Conservation (phyloP, 2,888 invertebrate species). For the Cephus nigrinus region DNA sequence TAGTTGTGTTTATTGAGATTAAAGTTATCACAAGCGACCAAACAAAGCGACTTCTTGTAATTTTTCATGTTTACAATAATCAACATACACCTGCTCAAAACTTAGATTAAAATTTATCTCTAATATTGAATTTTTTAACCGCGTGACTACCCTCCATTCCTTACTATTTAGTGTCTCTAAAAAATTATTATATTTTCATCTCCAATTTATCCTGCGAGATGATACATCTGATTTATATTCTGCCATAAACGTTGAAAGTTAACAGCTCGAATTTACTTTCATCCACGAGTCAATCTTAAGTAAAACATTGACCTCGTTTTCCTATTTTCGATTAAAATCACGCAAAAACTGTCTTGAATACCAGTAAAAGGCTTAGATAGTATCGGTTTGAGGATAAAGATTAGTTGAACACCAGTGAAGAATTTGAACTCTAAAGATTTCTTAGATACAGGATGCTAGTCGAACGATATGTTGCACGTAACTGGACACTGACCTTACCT, state of each 20-base stretch:
- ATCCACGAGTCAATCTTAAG: neutral
- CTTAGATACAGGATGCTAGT: neutral
- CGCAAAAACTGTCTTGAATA: neutral
- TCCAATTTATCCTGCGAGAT: neutral
- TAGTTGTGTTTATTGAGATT: conserved; percentile 16
- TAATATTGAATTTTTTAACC: neutral
- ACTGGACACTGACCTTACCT: conserved; percentile 47
- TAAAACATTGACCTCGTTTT: neutral
- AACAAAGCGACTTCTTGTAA: neutral
- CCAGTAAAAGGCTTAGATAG: neutral
- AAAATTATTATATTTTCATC: neutral
- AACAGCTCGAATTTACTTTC: neutral
- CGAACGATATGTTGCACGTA: conserved; percentile 30
- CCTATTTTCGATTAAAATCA: neutral
- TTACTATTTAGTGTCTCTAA: neutral
- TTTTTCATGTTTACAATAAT: neutral
- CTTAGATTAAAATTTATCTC: neutral
- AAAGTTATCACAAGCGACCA: neutral
- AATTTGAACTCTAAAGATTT: neutral
- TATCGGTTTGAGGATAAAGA: neutral
- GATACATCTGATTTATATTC: neutral
- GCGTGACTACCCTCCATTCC: neutral
- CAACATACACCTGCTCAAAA: neutral
- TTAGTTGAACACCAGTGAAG: neutral
- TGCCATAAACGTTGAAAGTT: neutral